Base-by-base conservation (phyloP, 2,113 vertebrate species). In the Menura novaehollandiae region DNA sequence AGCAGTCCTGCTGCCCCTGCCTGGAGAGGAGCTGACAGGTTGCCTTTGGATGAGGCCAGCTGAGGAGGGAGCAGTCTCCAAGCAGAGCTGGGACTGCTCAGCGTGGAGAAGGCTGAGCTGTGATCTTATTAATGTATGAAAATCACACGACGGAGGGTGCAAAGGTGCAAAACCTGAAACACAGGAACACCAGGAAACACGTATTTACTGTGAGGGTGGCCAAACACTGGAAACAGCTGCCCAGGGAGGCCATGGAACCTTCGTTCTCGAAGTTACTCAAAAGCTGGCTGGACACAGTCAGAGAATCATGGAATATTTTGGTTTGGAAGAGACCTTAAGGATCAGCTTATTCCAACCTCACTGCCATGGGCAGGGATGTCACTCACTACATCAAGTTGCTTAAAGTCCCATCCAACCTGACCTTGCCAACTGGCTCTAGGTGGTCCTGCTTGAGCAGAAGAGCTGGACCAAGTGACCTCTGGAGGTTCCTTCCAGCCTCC, bases 341-440 rank as follows among this genome's bases (percentile, higher is more conserved):
- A 10, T 8, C 22, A 47, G 11, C 35, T 28, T 1, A 0, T 72
- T 33, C 41, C 47, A 83, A 2, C 8, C 16, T 24, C 39, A 3
- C 5, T 39, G 53, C n/a, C 46, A 5, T 9, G 32, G 63, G 26
- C 47, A 47, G 47, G 9, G 41, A 1, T 76, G 55, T 13, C 41
- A 32, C 41, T 19, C 47, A 32, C 8, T 7, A 10, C 7, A 33
- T 4, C 6, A 28, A n/a, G 10, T 4, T 77, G n/a, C 32, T 18
- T 3, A 1, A 62, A 43, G 17, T 11, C 35, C 24, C n/a, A 20
- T 4, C 71, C 63, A 62, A 33, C 7, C 41, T 63, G 78, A 21
- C 41, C 37, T 59, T 9, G 2, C 24, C 13, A 58, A 10, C 2
- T 3, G 28, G 32, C 6, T 80, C 22, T 68, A 21, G 13, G 13